phyloP scores from a whole-genome alignment of 2,113 vertebrate species.

The Notothenia rossii region DNA sequence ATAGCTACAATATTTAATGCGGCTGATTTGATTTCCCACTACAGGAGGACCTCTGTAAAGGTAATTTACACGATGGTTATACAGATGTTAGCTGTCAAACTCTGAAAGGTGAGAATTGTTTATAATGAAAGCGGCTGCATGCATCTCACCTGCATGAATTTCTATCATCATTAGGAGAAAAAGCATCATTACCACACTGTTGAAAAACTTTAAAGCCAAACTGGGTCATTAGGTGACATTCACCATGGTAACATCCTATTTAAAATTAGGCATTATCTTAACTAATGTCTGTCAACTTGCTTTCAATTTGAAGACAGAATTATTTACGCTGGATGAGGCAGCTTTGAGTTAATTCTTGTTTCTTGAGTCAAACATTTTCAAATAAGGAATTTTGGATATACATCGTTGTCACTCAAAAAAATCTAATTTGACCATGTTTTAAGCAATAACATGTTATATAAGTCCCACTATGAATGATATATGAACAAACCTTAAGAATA shows the following conservation, averaged over 20 bases:
- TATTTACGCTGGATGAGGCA: too few relatives aligned
- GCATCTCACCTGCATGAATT: neutral
- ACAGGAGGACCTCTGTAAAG: neutral
- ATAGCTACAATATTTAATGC: constrained; percentile 12
- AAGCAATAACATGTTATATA: neutral
- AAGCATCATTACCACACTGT: neutral
- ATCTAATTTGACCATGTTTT: too few relatives aligned
- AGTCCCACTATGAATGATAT: too few relatives aligned
- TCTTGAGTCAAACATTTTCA: too few relatives aligned
- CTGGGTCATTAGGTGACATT: constrained; percentile 9
- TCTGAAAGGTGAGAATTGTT: neutral
- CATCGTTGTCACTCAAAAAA: too few relatives aligned
- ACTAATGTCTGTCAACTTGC: too few relatives aligned
- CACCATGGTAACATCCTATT: too few relatives aligned
- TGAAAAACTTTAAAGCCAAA: neutral
- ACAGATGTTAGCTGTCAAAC: constrained; percentile 25
- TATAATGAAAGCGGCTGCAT: neutral
- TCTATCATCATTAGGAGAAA: neutral
- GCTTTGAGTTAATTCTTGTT: too few relatives aligned
- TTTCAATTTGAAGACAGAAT: too few relatives aligned
- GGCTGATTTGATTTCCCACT: neutral
- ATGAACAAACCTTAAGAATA: too few relatives aligned
- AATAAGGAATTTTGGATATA: too few relatives aligned
- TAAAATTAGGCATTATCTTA: too few relatives aligned
- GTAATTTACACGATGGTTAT: neutral